Conservation (phyloP, 2,113 vertebrate genomes). For the Notothenia rossii region DNA sequence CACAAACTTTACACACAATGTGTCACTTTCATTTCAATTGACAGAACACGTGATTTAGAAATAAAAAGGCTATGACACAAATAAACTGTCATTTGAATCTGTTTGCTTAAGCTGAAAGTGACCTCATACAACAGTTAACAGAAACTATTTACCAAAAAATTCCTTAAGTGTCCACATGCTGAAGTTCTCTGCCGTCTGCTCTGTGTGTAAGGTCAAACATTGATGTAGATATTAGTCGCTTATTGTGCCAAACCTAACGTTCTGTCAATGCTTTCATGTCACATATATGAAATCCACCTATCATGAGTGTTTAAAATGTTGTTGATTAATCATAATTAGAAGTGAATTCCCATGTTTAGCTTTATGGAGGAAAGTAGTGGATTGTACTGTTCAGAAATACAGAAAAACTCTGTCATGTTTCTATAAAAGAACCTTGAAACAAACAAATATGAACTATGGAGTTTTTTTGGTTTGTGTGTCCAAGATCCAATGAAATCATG, state of each 20-base stretch:
- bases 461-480: not conserved
- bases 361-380: slow-evolving; percentile 50
- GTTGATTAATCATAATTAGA: slow-evolving; percentile 49
- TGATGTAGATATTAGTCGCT: slow-evolving; percentile 62
- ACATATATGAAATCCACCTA: slow-evolving; percentile 39
- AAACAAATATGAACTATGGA: slow-evolving; percentile 6
- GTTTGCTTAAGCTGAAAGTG: slow-evolving; percentile 50
- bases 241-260: slow-evolving; percentile 53
- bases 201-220: slow-evolving; percentile 44
- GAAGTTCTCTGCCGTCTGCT: slow-evolving; percentile 38
- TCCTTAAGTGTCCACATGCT: slow-evolving; percentile 31
- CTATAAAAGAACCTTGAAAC: slow-evolving; percentile 74
- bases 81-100: not conserved
- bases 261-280: slow-evolving; percentile 47
- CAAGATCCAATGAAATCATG: too few relatives aligned
- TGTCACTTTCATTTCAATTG: slow-evolving; percentile 46
- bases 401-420: slow-evolving; percentile 56
- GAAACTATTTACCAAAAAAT: slow-evolving; percentile 63
- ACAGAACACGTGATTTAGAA: not conserved
- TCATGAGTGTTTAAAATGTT: slow-evolving; percentile 25
- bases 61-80: not conserved
- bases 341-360: slow-evolving; percentile 40
- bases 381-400: slow-evolving; percentile 66
- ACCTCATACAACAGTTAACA: slow-evolving; percentile 12
- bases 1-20: not conserved